A percentile compares a stretch with the other conserved stretches of the same genome.
Evolutionary conservation across 2,113 vertebrate genomes (phyloP).

Genomic region (Python bivittatus): DNA sequence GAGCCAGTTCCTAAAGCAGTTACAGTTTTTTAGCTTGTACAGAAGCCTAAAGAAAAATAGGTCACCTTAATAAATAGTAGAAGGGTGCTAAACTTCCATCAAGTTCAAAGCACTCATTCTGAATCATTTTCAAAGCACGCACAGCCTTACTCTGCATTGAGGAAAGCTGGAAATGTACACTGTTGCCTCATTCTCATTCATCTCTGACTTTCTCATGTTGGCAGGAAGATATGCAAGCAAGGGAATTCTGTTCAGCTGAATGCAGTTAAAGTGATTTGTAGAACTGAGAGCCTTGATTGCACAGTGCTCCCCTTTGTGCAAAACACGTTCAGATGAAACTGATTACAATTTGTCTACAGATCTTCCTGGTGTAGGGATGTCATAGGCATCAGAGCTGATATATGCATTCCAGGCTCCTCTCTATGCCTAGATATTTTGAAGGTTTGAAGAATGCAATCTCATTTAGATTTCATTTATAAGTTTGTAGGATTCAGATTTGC

Average conservation of each 20-base stretch:
- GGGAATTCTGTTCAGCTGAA: not conserved
- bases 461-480: not conserved
- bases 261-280: not conserved
- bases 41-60: not conserved
- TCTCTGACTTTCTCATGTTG: not conserved
- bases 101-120: not conserved
- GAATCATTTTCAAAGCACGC: not conserved
- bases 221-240: not conserved
- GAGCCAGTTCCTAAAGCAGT: not conserved
- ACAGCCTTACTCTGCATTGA: not conserved
- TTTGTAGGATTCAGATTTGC: not conserved
- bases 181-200: not conserved
- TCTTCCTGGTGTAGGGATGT: not conserved
- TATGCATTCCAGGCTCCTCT: not conserved
- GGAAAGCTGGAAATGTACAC: not conserved
- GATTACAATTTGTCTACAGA: not conserved
- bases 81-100: not conserved
- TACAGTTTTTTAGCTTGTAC: not conserved
- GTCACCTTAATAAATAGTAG: not conserved
- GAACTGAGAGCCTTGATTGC: not conserved
- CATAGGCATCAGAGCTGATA: not conserved
- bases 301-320: not conserved
- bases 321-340: not conserved
- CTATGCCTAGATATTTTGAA: not conserved
- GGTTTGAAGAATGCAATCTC: not conserved